Evolutionary conservation across 2,888 invertebrate genomes (phyloP), one percentile per base, ranked within the genome.

Genomic region (Xylota sylvarum): DNA sequence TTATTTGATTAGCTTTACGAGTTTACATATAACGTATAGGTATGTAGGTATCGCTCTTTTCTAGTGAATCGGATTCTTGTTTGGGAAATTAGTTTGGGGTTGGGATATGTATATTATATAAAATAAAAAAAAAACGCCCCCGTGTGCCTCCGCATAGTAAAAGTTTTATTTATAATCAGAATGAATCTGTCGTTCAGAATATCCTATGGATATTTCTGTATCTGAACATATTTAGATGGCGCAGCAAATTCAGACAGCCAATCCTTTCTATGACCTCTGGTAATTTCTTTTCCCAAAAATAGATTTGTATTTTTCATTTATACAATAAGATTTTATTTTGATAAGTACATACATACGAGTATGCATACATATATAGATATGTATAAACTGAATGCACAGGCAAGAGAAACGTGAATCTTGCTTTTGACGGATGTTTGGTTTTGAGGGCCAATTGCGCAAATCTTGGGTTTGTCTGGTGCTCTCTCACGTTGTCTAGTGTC

Each of bases 251-350:
- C 17, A 80, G 48, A 62, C 67, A 69, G 46, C 56, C 35, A 76
- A 70, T 76, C 32, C 55, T 65, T 76, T 76, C 58, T 64, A n/a
- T 40, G 80, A 80, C 76, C 76, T 81, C 65, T 81, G 64, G 35
- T 37, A 74, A 80, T 64, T 80, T 56, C 32, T 65, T 52, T 27
- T 32, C 40, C 58, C 35, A 70, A 80, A n/a, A 80, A 85, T 74
- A 84, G 74, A 80, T 55, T 30, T 23, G 9, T 35, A 12, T 9
- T 35, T 32, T 14, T 19, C 19, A 6, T 23, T 4, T 7, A 7
- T 5, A 9, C 6, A 14, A 27, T 12, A 14, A 35, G 19, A 60
- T n/a, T 56, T 67, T 30, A 23, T 7, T 9, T 46, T 67, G 17
- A 14, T 52, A 30, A 1, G 10, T 12, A 4, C n/a, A n/a, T n/a